Percentiles rank a stretch among this genome's conserved stretches.
These are phyloP conservation scores for Nebria salina DNA, from an alignment of 2,888 invertebrate genomes.

Conservation along the genomic window DNA sequence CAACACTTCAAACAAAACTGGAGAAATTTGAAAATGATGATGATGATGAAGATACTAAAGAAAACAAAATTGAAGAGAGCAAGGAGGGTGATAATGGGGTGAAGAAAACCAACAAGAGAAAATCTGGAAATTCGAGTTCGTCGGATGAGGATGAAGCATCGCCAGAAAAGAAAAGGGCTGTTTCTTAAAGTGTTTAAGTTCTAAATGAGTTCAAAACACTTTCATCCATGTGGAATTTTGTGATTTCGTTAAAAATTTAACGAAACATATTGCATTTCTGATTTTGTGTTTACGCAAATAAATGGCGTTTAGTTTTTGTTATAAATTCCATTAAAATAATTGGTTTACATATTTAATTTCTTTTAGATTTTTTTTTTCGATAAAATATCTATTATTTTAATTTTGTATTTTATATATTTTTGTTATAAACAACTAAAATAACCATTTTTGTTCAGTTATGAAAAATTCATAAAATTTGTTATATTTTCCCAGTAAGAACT, in stretches of 20 bases:
- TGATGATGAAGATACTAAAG: slow-evolving; percentile 53
- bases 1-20: slow-evolving; percentile 63
- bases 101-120: slow-evolving; percentile 53
- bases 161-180: slow-evolving; percentile 54
- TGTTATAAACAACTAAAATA: background rate
- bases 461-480: no score
- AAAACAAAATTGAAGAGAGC: slow-evolving; percentile 40
- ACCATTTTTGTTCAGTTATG: no score
- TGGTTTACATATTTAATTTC: slow-evolving; percentile 3
- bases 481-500: no score
- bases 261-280: slow-evolving; percentile 26
- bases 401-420: slow-evolving; percentile 1
- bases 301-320: slow-evolving; percentile 27
- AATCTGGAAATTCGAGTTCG: slow-evolving; percentile 52
- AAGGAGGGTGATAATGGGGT: slow-evolving; percentile 47
- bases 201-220: slow-evolving; percentile 35
- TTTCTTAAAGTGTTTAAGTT: slow-evolving; percentile 21
- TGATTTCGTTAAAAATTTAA: slow-evolving; percentile 42
- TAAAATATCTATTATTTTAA: background rate
- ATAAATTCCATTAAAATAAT: slow-evolving; percentile 31
- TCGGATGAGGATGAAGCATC: slow-evolving; percentile 53
- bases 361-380: background rate
- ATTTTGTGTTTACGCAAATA: slow-evolving; percentile 11
- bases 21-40: slow-evolving; percentile 52
- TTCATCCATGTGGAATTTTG: slow-evolving; percentile 31